Evolutionary conservation across 1,140 invertebrate species (phyloP).

Genomic region (Heliconius eleuchia): DNA sequence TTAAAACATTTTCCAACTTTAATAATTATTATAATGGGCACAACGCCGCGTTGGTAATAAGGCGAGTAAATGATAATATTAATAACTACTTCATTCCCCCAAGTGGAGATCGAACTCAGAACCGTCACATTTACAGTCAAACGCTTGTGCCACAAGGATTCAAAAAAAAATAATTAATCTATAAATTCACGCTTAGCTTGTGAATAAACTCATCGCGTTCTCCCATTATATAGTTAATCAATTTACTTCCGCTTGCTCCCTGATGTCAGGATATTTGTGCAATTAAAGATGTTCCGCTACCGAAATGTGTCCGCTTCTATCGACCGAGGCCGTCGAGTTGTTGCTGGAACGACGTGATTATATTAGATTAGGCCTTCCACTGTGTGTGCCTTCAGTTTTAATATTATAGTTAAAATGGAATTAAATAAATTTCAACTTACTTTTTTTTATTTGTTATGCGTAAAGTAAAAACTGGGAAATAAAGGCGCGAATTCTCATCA

Average conservation of each 20-base stretch:
- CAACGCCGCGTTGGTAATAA: too few species aligned
- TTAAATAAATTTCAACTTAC: too few species aligned
- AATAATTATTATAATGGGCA: too few species aligned
- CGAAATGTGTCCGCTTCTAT: constrained; percentile 21
- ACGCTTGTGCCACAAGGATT: background rate
- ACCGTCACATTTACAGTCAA: too few species aligned
- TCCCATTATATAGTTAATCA: constrained; percentile 13
- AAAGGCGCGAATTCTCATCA: too few species aligned
- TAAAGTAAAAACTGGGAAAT: too few species aligned
- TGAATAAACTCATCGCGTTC: background rate
- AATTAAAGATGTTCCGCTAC: constrained; percentile 24
- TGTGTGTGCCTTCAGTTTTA: background rate
- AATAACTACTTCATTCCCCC: too few species aligned
- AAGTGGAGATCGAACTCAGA: too few species aligned
- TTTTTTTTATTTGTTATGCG: too few species aligned
- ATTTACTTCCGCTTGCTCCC: constrained; percentile 7
- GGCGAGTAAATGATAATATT: too few species aligned
- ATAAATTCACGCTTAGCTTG: background rate
- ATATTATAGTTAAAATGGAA: background rate
- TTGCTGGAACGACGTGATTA: constrained; percentile 14
- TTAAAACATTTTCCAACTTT: too few species aligned
- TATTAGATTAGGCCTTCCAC: background rate
- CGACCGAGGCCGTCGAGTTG: constrained; percentile 12
- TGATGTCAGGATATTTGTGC: constrained; percentile 16
- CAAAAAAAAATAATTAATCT: background rate